Evolutionary conservation across 2,888 invertebrate genomes (phyloP).

Genomic region (Andrena trimmerana): DNA sequence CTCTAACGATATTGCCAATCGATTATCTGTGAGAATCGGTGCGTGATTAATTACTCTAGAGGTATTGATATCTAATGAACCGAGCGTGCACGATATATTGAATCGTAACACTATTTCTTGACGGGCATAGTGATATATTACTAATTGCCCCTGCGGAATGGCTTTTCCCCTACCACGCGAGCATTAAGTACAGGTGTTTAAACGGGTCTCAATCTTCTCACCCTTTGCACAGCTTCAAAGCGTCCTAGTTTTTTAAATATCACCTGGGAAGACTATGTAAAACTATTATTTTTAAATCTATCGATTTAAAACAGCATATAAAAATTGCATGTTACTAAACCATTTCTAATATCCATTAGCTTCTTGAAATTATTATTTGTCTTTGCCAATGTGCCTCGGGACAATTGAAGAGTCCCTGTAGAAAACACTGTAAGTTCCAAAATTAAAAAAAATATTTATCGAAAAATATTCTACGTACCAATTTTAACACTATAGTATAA

Average conservation of each 20-base stretch:
- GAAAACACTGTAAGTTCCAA: too few relatives aligned
- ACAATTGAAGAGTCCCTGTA: too few relatives aligned
- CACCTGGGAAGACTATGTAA: background rate
- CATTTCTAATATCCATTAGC: too few relatives aligned
- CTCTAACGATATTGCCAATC: slow-evolving; percentile 31
- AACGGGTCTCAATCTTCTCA: background rate
- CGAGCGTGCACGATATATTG: slow-evolving; percentile 30
- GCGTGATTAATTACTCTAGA: slow-evolving; percentile 35
- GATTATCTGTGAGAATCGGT: slow-evolving; percentile 35
- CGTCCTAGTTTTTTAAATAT: background rate
- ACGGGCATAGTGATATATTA: slow-evolving; percentile 11
- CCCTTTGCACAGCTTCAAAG: slow-evolving; percentile 1
- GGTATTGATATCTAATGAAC: slow-evolving; percentile 47
- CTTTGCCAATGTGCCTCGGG: too few relatives aligned
- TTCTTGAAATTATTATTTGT: too few relatives aligned
- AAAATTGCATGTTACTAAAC: too few relatives aligned
- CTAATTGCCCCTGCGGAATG: slow-evolving; percentile 43
- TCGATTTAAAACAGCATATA: too few relatives aligned
- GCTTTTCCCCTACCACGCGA: background rate
- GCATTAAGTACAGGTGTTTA: slow-evolving; percentile 3
- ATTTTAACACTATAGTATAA: too few relatives aligned
- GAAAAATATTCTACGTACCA: too few relatives aligned
- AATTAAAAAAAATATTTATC: too few relatives aligned
- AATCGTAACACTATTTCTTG: slow-evolving; percentile 39
- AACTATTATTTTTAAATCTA: background rate